A percentile compares a stretch with the other conserved stretches of the same genome.
phyloP scores from a whole-genome alignment of 2,888 invertebrate genomes.

The Gasteruption jaculator region DNA sequence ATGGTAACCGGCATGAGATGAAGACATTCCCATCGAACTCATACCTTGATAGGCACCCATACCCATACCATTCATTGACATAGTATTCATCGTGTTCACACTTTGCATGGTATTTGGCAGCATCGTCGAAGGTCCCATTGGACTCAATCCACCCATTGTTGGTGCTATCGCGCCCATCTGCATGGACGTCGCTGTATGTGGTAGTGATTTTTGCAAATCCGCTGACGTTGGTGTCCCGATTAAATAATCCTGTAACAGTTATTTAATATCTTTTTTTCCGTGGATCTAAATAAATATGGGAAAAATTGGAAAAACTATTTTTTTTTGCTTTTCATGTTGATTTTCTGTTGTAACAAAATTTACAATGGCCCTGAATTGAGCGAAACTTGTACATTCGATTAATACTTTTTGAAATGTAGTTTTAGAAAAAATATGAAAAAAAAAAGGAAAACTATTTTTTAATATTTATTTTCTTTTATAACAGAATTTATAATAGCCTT shows the following conservation, averaged over 20 bases:
- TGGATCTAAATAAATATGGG: neutral
- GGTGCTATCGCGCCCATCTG: slow-evolving; percentile 50
- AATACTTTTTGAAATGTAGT: no score
- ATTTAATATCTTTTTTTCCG: no score
- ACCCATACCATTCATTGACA: slow-evolving; percentile 50
- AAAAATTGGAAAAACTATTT: no score
- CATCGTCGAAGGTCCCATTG: slow-evolving; percentile 48
- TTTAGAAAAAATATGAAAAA: no score
- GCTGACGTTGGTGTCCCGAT: slow-evolving; percentile 45
- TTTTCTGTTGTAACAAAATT: no score
- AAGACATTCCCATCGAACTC: slow-evolving; percentile 49
- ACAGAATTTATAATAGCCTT: no score
- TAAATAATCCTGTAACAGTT: slow-evolving; percentile 42
- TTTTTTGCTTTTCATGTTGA: no score
- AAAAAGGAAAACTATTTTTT: no score
- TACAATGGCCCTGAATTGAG: no score
- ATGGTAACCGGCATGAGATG: slow-evolving; percentile 44
- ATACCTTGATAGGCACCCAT: slow-evolving; percentile 48
- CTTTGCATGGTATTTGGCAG: slow-evolving; percentile 47
- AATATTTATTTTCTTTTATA: no score
- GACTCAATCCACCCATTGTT: slow-evolving; percentile 46
- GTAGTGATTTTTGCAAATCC: slow-evolving; percentile 46
- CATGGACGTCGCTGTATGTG: slow-evolving; percentile 49
- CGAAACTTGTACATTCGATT: no score
- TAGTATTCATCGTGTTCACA: slow-evolving; percentile 48